These are phyloP conservation scores for Odontamblyopus lacepedii DNA, from an alignment of 2,797 vertebrate species.

Conservation along the genomic window DNA sequence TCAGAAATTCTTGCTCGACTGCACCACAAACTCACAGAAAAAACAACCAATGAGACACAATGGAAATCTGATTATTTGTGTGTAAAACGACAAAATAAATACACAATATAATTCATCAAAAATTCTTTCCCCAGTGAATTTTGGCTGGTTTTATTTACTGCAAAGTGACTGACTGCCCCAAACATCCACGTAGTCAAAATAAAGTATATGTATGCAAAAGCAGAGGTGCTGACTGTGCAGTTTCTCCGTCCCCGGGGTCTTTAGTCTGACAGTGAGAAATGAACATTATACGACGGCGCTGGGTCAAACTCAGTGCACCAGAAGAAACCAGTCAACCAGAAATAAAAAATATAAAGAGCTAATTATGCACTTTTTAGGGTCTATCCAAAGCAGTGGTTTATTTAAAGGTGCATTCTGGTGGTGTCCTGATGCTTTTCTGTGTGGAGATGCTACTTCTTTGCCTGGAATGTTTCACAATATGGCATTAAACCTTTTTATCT, in stretches of 20 bases:
- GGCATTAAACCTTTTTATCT: no score
- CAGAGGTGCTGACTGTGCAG: conserved; percentile 19
- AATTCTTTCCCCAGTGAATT: neutral
- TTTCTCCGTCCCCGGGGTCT: conserved; percentile 1
- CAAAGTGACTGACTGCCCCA: neutral
- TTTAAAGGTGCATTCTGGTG: no score
- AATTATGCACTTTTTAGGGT: conserved; percentile 22
- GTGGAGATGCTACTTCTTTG: no score
- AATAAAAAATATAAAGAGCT: conserved; percentile 41
- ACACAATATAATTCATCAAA: no score
- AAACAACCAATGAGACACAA: no score
- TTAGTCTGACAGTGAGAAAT: conserved; percentile 25
- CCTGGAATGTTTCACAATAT: no score
- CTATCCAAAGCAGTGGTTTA: no score
- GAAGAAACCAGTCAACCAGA: conserved; percentile 19
- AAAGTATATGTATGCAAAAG: conserved; percentile 17
- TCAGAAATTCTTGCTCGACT: no score
- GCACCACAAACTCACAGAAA: no score
- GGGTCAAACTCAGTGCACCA: conserved; percentile 25
- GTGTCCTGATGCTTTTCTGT: no score
- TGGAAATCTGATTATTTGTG: no score
- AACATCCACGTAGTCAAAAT: conserved; percentile 7
- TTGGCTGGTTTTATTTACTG: neutral
- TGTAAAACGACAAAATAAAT: no score
- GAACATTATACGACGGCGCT: conserved; percentile 13